phyloP scores from a whole-genome alignment of 2,113 vertebrate species.

The Thomomys bottae region DNA sequence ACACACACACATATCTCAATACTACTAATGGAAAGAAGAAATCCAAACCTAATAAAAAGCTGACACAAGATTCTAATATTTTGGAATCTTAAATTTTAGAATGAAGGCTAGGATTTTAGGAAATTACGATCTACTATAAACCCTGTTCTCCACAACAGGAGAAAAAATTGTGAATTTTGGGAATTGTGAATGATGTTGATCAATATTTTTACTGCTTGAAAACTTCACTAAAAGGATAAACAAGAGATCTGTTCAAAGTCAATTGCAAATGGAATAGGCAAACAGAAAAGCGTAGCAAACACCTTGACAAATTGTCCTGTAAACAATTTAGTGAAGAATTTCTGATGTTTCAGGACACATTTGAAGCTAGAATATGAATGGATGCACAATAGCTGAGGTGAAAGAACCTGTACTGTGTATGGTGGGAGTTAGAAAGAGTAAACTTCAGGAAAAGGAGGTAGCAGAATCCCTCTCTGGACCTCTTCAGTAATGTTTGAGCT shows the following conservation, averaged over 20 bases:
- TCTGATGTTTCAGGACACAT: too few species aligned
- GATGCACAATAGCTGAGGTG: background rate
- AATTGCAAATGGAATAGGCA: background rate
- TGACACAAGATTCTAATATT: background rate
- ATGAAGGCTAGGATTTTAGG: background rate
- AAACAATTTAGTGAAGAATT: background rate
- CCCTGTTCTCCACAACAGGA: background rate
- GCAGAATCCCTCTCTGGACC: background rate
- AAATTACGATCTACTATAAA: background rate
- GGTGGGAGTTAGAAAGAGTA: too few species aligned
- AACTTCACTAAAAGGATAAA: background rate
- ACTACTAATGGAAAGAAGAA: background rate
- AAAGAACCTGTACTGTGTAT: background rate
- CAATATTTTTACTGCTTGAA: background rate
- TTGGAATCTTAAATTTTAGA: conserved; percentile 34
- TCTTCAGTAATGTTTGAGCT: background rate
- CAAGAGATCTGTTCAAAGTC: background rate
- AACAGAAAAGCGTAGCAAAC: background rate
- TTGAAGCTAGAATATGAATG: too few species aligned
- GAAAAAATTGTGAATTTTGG: too few species aligned
- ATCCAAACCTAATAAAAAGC: background rate
- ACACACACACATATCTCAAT: background rate
- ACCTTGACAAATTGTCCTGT: background rate
- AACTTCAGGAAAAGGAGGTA: background rate
- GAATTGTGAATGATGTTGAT: background rate